phyloP scores from a whole-genome alignment of 1,140 invertebrate species.

The Bradynema listronoti region DNA sequence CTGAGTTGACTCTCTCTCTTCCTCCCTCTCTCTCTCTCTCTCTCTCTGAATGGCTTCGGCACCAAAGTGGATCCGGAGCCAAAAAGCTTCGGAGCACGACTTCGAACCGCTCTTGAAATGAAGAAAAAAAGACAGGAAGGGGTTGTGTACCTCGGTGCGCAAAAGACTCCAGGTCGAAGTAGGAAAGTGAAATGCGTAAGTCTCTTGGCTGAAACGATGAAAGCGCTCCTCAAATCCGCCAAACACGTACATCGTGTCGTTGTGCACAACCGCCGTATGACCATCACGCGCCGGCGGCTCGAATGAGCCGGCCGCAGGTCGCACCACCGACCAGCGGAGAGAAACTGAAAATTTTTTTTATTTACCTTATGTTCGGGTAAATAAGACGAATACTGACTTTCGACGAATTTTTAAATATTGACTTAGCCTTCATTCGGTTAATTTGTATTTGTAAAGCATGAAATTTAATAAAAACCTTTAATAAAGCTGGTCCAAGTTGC shows the following conservation, averaged over 20 bases:
- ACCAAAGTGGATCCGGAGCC: no score
- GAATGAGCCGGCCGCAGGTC: constrained; percentile 64
- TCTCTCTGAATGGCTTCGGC: no score
- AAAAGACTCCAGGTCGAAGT: constrained; percentile 58
- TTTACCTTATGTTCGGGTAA: neutral
- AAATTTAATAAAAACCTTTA: no score
- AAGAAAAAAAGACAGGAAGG: neutral
- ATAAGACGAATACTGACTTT: no score
- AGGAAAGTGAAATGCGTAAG: constrained; percentile 70
- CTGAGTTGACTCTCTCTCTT: no score
- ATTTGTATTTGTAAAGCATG: no score
- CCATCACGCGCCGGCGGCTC: constrained; percentile 76
- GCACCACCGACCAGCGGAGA: constrained; percentile 67
- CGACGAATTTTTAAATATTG: no score
- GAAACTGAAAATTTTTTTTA: constrained; percentile 59
- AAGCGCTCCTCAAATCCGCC: constrained; percentile 72
- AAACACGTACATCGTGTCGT: constrained; percentile 78
- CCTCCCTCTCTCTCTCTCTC: no score
- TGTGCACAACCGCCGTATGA: constrained; percentile 76
- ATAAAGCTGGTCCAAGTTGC: no score
- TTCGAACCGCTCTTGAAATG: neutral
- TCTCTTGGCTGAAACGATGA: constrained; percentile 72
- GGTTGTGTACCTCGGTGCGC: constrained; percentile 54
- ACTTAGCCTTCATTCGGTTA: no score
- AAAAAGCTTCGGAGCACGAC: no score